Evolutionary conservation across 2,797 vertebrate species (phyloP), one percentile per base, ranked within the genome.

Genomic region (Streptopelia turtur): DNA sequence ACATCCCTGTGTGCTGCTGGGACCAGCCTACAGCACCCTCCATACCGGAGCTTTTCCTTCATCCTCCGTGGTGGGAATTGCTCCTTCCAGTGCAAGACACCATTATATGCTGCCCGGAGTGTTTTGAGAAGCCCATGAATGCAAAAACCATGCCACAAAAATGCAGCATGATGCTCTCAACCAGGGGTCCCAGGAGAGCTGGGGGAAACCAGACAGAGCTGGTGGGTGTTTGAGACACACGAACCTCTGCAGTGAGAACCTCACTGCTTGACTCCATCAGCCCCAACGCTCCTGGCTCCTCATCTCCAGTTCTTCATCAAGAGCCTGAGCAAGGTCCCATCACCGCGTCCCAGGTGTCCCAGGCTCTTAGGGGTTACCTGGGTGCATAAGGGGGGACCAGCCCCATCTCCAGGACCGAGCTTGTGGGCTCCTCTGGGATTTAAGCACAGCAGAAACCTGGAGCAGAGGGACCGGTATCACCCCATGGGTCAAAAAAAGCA

Each of bases 61-160:
- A 5, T 20, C n/a, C 77, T 31, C 63, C 2, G 0, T 1, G 3
- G 8, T 9, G 68, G 68, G 68, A 66, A 43, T 84, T 82, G 17
- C 70, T 50, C 70, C 28, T 35, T 22, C 10, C 9, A 16, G 60
- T 49, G 43, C 43, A 45, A 45, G 43, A 45, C 18, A 45, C 47
- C 31, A 47, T 15, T 64, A 70, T 1, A 3, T 1, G 59, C 70
- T 55, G 41, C 45, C 35, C 7, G 61, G 55, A 50, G 76, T 1
- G 0, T 55, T 63, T 9, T 4, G 49, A 13, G 63, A 63, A 59
- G 33, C 31, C 35, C 9, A 6, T 16, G 56, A 30, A 2, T 7
- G 31, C 47, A 16, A 28, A 55, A 3, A 3, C 1, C 8, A 0
- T 2, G 5, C 35, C 0, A 4, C 47, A 18, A 8, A 49, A 57